A percentile compares a stretch with the other conserved stretches of the same genome.
These are phyloP conservation scores for Columba guinea DNA, from an alignment of 2,797 vertebrate species.

Conservation along the genomic window DNA sequence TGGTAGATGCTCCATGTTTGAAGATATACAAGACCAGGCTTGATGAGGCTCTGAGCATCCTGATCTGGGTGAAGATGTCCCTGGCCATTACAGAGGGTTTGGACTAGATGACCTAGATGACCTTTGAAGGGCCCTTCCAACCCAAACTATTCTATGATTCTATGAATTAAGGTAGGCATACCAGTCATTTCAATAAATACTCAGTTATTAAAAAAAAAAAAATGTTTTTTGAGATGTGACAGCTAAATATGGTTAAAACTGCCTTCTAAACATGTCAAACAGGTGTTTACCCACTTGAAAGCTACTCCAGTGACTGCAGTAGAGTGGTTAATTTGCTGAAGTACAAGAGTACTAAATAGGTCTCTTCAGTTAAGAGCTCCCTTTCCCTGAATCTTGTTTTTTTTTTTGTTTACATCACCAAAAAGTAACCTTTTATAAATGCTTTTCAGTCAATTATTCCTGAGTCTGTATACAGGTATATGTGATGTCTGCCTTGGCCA, in stretches of 20 bases:
- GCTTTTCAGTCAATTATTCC: not conserved
- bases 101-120: too few species aligned
- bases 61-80: too few species aligned
- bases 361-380: slow-evolving; percentile 18
- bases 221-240: rapidly evolving
- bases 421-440: not conserved
- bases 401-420: not conserved
- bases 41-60: too few species aligned
- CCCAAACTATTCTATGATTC: too few species aligned
- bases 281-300: slow-evolving; percentile 45
- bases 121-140: too few species aligned
- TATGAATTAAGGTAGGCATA: not conserved
- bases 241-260: not conserved
- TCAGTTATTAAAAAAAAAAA: not conserved
- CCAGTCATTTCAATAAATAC: not conserved
- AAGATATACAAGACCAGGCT: too few species aligned
- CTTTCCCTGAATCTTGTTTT: not conserved
- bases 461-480: not conserved
- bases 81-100: too few species aligned
- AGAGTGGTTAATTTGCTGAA: slow-evolving; percentile 26
- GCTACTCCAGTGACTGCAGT: not conserved
- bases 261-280: not conserved
- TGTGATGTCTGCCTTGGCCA: not conserved
- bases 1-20: too few species aligned
- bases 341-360: not conserved